Base-by-base conservation (phyloP, 1,140 invertebrate species). In the Drosophila subobscura region DNA sequence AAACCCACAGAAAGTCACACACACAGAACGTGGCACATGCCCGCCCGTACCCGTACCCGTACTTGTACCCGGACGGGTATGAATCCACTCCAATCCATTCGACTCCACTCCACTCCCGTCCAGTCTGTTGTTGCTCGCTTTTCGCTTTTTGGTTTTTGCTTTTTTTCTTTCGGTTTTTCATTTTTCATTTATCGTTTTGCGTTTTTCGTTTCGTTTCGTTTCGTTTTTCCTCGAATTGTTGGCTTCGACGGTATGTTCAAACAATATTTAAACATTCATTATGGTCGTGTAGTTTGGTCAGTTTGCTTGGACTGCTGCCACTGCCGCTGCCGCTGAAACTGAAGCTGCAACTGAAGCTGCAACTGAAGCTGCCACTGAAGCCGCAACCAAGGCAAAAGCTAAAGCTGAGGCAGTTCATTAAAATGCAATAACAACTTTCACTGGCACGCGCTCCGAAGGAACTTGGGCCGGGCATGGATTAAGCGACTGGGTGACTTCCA, bases 401-500 rank as follows among this genome's bases (percentile, higher is more conserved):
- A 7, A 7, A 3, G 29, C 29, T 33, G 33, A 37, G 53, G 72
- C 41, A 45, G 47, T 52, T 54, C 51, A 72, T 53, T 58, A 40
- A 73, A 79, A 83, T 83, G 79, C 79, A 83, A 70, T 84, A 77
- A 75, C 75, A 75, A 84, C 80, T 84, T 84, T 84, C 80, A 84
- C 80, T 85, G 79, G 44, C 58, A 67, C 46, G 54, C 63, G 63
- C 41, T 41, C 40, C 7, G 29, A 20, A 20, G 57, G 27, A 37
- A 37, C 10, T 37, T 23, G 16, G 25, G 44, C 23, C 33, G 23
- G 40, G 12, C 40, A 46, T 25, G 33, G 29, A 50, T 20, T 25
- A 27, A 59, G 6, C 41, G 57, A 50, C 20, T 50, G 56, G 47
- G 16, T 59, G 56, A 49, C 56, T 40, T 37, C 33, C 33, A 37